phyloP scores from a whole-genome alignment of 2,797 vertebrate genomes.

The Sardinella longiceps region DNA sequence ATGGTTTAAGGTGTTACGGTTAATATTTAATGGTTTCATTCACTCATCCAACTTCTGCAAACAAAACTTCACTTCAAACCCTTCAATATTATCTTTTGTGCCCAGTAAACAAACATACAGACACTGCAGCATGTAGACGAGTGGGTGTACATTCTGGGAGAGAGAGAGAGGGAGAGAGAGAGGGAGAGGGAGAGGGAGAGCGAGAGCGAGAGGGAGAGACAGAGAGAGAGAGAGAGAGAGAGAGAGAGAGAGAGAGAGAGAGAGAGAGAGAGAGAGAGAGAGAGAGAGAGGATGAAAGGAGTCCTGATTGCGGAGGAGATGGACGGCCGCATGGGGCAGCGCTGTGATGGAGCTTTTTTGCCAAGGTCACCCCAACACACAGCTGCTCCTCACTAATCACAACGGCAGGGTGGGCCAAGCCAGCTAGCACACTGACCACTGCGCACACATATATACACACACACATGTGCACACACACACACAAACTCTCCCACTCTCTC shows the following conservation, averaged over 20 bases:
- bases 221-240: neutral
- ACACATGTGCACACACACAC: neutral
- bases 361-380: constrained; percentile 15
- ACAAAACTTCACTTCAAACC: neutral
- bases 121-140: neutral
- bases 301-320: neutral
- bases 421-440: neutral
- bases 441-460: neutral
- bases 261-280: neutral
- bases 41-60: no score
- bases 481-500: neutral
- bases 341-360: neutral
- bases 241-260: neutral
- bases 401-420: neutral
- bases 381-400: constrained; percentile 16
- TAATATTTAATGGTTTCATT: no score
- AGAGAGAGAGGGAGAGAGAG: no score
- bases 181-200: neutral
- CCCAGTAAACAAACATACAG: neutral
- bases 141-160: neutral
- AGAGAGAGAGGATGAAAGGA: neutral
- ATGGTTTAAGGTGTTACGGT: no score
- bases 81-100: neutral
- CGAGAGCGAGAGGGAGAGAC: neutral
- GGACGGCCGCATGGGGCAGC: neutral